Conservation (phyloP, 2,797 vertebrate genomes). For the Urocyon cinereoargenteus region DNA sequence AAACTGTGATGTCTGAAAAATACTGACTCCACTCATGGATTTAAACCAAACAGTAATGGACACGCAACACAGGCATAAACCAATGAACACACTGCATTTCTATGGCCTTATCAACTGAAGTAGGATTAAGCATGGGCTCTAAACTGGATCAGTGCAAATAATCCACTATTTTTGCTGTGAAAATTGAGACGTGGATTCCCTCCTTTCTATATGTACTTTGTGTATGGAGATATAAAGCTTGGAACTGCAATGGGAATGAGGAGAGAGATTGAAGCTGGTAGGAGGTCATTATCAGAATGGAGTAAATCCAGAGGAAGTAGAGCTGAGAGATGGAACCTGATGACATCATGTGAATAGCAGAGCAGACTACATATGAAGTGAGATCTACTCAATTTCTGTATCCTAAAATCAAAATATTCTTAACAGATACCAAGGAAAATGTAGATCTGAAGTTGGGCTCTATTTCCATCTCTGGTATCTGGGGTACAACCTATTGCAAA, state of each 20-base stretch:
- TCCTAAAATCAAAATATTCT: slow-evolving; percentile 23
- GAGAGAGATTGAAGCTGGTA: background rate
- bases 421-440: background rate
- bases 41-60: background rate
- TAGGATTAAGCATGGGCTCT: background rate
- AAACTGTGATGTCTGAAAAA: background rate
- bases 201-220: background rate
- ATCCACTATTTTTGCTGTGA: background rate
- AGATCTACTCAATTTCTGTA: background rate
- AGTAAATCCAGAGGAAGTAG: background rate
- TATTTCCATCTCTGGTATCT: background rate
- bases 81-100: background rate
- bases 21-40: background rate
- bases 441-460: background rate
- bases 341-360: background rate
- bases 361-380: background rate
- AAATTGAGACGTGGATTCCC: background rate
- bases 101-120: background rate
- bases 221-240: background rate
- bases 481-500: background rate
- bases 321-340: background rate
- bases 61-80: background rate
- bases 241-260: background rate
- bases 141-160: background rate
- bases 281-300: background rate